These are phyloP conservation scores for Penaeus chinensis DNA, from an alignment of 1,140 invertebrate genomes.

Conservation along the genomic window DNA sequence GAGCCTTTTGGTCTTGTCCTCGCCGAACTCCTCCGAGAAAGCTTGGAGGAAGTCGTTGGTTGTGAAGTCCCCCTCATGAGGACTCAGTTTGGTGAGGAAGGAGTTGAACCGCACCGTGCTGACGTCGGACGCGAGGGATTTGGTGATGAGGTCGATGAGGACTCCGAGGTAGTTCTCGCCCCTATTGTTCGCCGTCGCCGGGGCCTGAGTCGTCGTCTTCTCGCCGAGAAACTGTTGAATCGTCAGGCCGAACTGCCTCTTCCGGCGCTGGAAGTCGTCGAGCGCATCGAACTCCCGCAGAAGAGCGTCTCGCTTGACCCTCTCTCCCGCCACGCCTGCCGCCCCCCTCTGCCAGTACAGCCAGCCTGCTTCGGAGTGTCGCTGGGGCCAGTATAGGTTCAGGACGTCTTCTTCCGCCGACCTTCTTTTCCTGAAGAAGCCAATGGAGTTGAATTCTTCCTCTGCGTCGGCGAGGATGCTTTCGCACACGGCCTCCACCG, in stretches of 20 bases:
- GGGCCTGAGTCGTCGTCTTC: background rate
- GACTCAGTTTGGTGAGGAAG: slow-evolving; percentile 49
- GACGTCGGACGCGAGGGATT: slow-evolving; percentile 57
- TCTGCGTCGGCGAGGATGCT: slow-evolving; percentile 66
- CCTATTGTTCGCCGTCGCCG: slow-evolving; percentile 10
- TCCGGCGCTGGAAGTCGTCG: background rate
- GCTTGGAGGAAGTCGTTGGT: slow-evolving; percentile 57
- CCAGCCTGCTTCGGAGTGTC: slow-evolving; percentile 38
- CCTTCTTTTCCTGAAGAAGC: slow-evolving; percentile 51
- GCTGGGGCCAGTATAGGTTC: slow-evolving; percentile 16
- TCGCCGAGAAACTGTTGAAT: slow-evolving; percentile 43
- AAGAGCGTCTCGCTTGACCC: slow-evolving; percentile 36
- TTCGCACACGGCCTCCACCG: slow-evolving; percentile 68
- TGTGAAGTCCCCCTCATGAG: slow-evolving; percentile 41
- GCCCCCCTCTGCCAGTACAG: slow-evolving; percentile 55
- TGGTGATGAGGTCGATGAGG: slow-evolving; percentile 50
- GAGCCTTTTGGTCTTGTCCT: slow-evolving; percentile 53
- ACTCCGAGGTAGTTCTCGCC: slow-evolving; percentile 53
- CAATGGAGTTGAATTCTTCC: slow-evolving; percentile 64
- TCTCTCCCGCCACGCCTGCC: background rate
- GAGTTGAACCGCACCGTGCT: slow-evolving; percentile 46
- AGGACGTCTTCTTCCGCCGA: background rate
- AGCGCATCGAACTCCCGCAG: slow-evolving; percentile 5
- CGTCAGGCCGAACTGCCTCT: slow-evolving; percentile 53
- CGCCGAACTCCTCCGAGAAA: slow-evolving; percentile 61